Evolutionary conservation across 2,888 invertebrate genomes (phyloP).

Genomic region (Hirudinaria manillensis): DNA sequence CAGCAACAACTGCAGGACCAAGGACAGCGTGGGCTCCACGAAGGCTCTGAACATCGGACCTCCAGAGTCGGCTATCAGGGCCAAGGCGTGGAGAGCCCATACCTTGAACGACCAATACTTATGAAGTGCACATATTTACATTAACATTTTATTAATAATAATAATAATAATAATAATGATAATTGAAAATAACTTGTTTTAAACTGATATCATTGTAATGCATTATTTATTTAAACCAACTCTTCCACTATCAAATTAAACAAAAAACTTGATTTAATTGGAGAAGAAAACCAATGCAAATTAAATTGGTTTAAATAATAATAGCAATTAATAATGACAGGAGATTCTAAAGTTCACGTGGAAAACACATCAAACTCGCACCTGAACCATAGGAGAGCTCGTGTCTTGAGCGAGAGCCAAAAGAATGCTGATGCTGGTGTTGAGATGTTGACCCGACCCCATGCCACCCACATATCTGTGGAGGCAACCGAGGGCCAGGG

Average conservation of each 20-base stretch:
- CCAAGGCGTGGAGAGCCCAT: conserved; percentile 91
- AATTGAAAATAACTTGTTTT: too few relatives aligned
- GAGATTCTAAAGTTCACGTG: too few relatives aligned
- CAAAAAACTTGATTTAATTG: too few relatives aligned
- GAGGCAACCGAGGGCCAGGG: conserved; percentile 87
- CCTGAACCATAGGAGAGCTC: conserved; percentile 88
- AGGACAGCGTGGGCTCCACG: conserved; percentile 84
- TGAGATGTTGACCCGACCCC: conserved; percentile 88
- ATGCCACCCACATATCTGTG: conserved; percentile 91
- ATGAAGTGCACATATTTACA: background rate
- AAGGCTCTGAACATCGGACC: conserved; percentile 98
- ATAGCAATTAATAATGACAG: too few relatives aligned
- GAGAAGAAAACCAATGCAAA: too few relatives aligned
- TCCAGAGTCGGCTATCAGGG: conserved; percentile 90
- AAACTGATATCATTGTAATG: too few relatives aligned
- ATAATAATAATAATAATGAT: too few relatives aligned
- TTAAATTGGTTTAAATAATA: too few relatives aligned
- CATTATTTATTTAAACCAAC: too few relatives aligned
- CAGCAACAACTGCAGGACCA: conserved; percentile 80
- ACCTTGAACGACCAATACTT: conserved; percentile 60
- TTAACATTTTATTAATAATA: too few relatives aligned
- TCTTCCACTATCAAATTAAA: too few relatives aligned
- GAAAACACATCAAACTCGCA: conserved; percentile 45
- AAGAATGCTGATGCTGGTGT: conserved; percentile 86
- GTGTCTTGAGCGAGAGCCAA: conserved; percentile 88